These are phyloP conservation scores for Pocillopora damicornis DNA, from an alignment of 64 coral and sea anemone species.

Conservation along the genomic window DNA sequence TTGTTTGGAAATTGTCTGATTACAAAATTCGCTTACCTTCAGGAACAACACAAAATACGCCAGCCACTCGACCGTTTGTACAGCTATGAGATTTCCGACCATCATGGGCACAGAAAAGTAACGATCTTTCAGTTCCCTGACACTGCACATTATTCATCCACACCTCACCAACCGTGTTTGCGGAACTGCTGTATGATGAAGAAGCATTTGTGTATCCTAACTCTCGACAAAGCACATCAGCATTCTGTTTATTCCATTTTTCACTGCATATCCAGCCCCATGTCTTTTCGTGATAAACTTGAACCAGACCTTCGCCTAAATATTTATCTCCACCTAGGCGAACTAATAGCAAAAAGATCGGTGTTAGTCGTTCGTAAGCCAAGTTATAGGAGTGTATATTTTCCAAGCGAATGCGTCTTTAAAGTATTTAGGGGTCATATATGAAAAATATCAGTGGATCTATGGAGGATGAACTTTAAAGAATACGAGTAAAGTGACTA, in stretches of 20 bases:
- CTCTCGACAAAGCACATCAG: slow-evolving; percentile 16
- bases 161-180: neutral
- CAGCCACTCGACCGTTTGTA: neutral
- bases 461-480: no score
- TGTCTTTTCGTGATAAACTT: slow-evolving; percentile 15
- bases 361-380: no score
- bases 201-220: neutral
- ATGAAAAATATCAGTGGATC: no score
- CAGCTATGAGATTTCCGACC: neutral
- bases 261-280: slow-evolving; percentile 33
- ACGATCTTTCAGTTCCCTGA: neutral
- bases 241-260: neutral
- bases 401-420: no score
- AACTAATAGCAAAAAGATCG: neutral
- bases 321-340: slow-evolving; percentile 1
- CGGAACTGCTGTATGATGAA: neutral
- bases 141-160: neutral
- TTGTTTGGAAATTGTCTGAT: slow-evolving; percentile 13
- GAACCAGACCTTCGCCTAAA: neutral
- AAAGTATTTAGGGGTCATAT: no score
- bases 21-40: no score
- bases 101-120: neutral
- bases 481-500: no score
- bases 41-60: neutral
- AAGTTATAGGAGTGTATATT: no score